Percentiles rank a stretch among this genome's conserved stretches.
These are phyloP conservation scores for Priocnemis perturbator DNA, from an alignment of 2,888 invertebrate species.

Conservation along the genomic window DNA sequence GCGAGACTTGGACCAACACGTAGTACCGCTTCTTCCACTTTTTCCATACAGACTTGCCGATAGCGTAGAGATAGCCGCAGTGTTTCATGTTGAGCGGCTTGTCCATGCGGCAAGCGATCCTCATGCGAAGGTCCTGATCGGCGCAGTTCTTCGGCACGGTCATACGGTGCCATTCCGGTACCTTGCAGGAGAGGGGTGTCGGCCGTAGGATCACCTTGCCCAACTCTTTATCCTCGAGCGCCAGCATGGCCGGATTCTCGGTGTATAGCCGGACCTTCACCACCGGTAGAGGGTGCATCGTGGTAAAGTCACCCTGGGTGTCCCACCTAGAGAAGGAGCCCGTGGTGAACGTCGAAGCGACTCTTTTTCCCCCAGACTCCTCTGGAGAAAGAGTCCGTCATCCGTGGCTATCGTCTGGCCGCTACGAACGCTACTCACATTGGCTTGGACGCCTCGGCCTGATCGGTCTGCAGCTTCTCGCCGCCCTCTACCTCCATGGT, in stretches of 20 bases:
- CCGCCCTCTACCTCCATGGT: slow-evolving; percentile 99
- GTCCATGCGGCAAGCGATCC: slow-evolving; percentile 98
- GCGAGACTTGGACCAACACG: slow-evolving; percentile 98
- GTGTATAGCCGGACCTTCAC: slow-evolving; percentile 99
- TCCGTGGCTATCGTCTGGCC: not conserved
- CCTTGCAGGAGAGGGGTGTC: slow-evolving; percentile 91
- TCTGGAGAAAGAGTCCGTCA: not conserved
- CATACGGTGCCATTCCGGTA: slow-evolving; percentile 99
- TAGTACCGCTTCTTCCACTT: slow-evolving; percentile 99
- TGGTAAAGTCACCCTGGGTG: slow-evolving; percentile 99
- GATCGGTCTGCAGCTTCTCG: slow-evolving; percentile 98
- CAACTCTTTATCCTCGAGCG: slow-evolving; percentile 98
- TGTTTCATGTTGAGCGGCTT: slow-evolving; percentile 99
- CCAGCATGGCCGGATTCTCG: slow-evolving; percentile 97
- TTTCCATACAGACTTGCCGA: slow-evolving; percentile 98
- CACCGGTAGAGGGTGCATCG: slow-evolving; percentile 96
- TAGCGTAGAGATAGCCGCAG: slow-evolving; percentile 95
- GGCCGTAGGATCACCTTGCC: slow-evolving; percentile 94
- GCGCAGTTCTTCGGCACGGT: slow-evolving; percentile 94
- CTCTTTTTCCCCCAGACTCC: not conserved
- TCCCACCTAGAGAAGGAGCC: slow-evolving; percentile 87
- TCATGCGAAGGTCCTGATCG: slow-evolving; percentile 97
- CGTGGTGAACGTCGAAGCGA: not conserved
- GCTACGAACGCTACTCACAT: slow-evolving; percentile 80
- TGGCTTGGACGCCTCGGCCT: slow-evolving; percentile 99